Base-by-base conservation (phyloP, 64 coral and sea anemone species). In the Catalaphyllia jardinei region DNA sequence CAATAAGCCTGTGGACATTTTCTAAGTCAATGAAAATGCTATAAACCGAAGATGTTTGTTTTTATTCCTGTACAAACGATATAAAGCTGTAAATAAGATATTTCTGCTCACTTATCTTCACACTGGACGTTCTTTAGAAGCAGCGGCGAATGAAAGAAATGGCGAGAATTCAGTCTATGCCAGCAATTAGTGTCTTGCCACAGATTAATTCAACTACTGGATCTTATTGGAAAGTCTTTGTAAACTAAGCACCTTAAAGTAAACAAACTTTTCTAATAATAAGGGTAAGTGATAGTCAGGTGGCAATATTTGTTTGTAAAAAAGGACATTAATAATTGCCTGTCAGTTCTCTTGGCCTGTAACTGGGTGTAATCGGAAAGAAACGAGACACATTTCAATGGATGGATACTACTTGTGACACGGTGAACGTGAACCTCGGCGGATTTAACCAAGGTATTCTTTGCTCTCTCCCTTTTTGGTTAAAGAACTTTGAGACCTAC, bases 251-350 rank as follows among this genome's bases (percentile, higher is more conserved):
- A 55, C 51, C 22, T 25, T 79, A 79, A 16, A 29, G 49, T 55
- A 79, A 79, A 79, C n/a, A 59, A 14, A 51, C 33, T 79, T 79
- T 29, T 19, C 76, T 55, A 55, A 29, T 79, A 79, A 79, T 57
- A 79, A 79, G 11, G 28, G 76, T 15, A 79, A 79, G 76, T 79
- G 76, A 55, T 79, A 55, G 29, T 79, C 51, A 29, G 46, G 20
- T 55, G 49, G 76, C 76, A 46, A 28, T 19, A 51, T n/a, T 11
- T 50, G 51, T 57, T 79, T 55, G 28, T 57, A 9, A 16, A 55
- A 55, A 29, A 28, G 10, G 29, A 55, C 49, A 11, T 79, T 79
- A 51, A 79, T 79, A 55, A 55, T 79, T 57, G 50, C 14, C 10
- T 69, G 65, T 69, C 65, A 69, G 20, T n/a, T 27, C n/a, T 27